Evolutionary conservation across 2,888 invertebrate species (phyloP), one percentile per base, ranked within the genome.

Genomic region (Tinea semifulvella): DNA sequence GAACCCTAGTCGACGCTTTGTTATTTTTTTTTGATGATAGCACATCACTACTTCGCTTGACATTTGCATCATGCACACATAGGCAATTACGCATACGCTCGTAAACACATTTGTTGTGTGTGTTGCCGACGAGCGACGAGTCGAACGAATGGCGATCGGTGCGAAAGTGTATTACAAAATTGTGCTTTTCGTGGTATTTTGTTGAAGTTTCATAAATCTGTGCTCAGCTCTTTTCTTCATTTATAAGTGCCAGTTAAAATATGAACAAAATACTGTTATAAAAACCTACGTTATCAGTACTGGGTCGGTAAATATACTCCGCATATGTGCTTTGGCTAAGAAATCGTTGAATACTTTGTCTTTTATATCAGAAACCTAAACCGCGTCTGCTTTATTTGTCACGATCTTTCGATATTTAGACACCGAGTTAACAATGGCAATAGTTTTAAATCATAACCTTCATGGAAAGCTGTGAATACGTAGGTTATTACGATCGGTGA

Each of bases 371-470:
- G 48, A 47, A 47, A 47, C 46, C 49, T 14, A n/a, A 6, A 11
- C 4, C 7, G 11, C 13, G 14, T 31, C 13, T 31, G 2, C 2
- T 31, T 31, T 31, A 11, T 27, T 31, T 14, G 13, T 26, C 11
- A 4, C 6, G 7, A 31, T 14, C n/a, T 31, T 31, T n/a, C n/a
- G 31, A 14, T 13, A 11, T 31, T 11, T 2, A 13, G 13, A 14
- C 14, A 31, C 13, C 10, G 18, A 38, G 14, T 38, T 19, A n/a
- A 22, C 10, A 11, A 40, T 40, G 40, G 40, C 57, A 72, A 64
- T 73, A 71, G 61, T 67, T 65, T 58, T 59, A 60, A 63, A 61
- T 65, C 54, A 67, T 79, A 79, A 80, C 79, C 79, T 80, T 56
- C 52, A 56, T 55, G 56, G 57, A 59, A 63, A 63, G 67, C 68